Evolutionary conservation across 2,113 vertebrate genomes (phyloP), one percentile per base, ranked within the genome.

Genomic region (Lates calcarifer): DNA sequence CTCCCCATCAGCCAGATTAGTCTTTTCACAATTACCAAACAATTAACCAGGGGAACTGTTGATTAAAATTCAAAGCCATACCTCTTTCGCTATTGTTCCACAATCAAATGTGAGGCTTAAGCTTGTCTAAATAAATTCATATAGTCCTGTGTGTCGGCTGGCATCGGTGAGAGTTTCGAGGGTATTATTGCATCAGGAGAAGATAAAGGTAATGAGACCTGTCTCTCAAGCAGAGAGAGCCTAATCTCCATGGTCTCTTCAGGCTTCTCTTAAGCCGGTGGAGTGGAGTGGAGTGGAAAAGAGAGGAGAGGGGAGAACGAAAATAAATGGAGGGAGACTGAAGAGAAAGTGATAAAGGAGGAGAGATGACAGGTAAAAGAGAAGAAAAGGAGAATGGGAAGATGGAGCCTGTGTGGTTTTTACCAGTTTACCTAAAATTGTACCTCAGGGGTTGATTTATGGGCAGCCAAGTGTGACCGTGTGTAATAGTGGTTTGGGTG

Each of bases 141-240:
- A 29, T 29, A 64, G n/a, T 64, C 12, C n/a, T 31, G 24, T 31
- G 61, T 58, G 39, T 10, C 12, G 64, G 53, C 73, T 79, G 51
- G 58, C 63, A 77, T 81, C 69, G 82, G 80, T 47, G 56, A 76
- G 76, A 77, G 39, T 68, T 81, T 80, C 71, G 81, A 86, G 77
- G 73, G 82, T 81, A 79, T 82, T 84, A 84, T 89, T 82, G 83
- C 85, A 82, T 90, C 81, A 84, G 80, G 63, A 74, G 63, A 84
- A 90, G 84, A 90, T 91, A 84, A 83, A 86, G 57, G 84, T 91
- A 93, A 89, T 92, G 79, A 93, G 85, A 90, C 76, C 91, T 89
- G 77, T 87, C 89, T 86, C 81, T 84, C 71, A 86, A 77, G 67
- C 70, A 66, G 70, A 83, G 79, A 77, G 78, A 80, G 79, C 37